Evolutionary conservation across 2,888 invertebrate genomes (phyloP).

Genomic region (Leptinotarsa haldemani): DNA sequence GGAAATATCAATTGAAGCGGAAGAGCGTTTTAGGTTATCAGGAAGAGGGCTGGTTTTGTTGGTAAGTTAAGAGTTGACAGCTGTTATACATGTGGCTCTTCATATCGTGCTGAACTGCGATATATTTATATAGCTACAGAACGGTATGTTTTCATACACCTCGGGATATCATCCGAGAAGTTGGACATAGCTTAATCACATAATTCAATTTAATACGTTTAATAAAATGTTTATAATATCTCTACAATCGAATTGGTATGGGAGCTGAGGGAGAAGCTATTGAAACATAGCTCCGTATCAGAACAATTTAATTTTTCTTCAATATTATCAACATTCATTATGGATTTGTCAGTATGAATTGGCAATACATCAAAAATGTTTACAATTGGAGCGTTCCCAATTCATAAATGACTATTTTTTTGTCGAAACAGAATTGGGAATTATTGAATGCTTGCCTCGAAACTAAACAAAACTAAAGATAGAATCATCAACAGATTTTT

Average conservation of each 20-base stretch:
- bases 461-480: neutral
- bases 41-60: constrained; percentile 60
- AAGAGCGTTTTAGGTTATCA: constrained; percentile 60
- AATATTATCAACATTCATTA: neutral
- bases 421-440: constrained; percentile 2
- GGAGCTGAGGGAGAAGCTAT: too few relatives aligned
- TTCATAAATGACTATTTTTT: constrained; percentile 1
- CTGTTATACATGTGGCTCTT: constrained; percentile 62
- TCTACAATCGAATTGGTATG: too few relatives aligned
- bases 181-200: constrained; percentile 9
- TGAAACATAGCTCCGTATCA: neutral
- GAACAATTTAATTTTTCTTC: constrained; percentile 1
- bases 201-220: neutral
- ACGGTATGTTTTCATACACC: constrained; percentile 46
- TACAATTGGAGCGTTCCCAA: constrained; percentile 6
- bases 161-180: constrained; percentile 40
- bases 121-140: constrained; percentile 60
- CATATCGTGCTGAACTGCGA: constrained; percentile 56
- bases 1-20: constrained; percentile 55
- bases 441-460: neutral
- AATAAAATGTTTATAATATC: too few relatives aligned
- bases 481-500: too few relatives aligned
- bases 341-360: constrained; percentile 4
- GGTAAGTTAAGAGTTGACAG: constrained; percentile 61
- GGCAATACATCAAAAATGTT: constrained; percentile 7